Evolutionary conservation across 2,888 invertebrate species (phyloP).

Genomic region (Hypercompe scribonia): DNA sequence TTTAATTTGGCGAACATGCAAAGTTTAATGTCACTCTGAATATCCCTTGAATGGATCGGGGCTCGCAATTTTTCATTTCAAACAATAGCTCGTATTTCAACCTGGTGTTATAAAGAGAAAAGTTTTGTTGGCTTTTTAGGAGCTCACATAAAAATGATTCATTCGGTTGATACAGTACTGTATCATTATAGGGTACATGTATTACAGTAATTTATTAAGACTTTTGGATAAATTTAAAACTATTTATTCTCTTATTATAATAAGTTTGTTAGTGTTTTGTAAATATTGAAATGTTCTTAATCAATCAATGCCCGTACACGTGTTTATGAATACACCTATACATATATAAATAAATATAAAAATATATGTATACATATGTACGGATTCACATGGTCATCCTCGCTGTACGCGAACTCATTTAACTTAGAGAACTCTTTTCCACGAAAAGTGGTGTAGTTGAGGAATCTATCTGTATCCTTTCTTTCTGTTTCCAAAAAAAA

Average conservation of each 20-base stretch:
- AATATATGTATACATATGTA: no score
- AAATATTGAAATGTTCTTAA: background rate
- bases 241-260: background rate
- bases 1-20: constrained; percentile 54
- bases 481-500: no score
- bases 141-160: constrained; percentile 23
- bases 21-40: constrained; percentile 29
- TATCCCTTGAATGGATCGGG: constrained; percentile 9
- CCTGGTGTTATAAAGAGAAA: constrained; percentile 18
- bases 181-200: constrained; percentile 15
- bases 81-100: constrained; percentile 24
- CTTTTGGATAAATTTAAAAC: background rate
- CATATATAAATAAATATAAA: no score
- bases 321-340: no score
- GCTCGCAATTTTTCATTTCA: constrained; percentile 24
- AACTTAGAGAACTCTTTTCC: no score
- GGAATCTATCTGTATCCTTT: no score
- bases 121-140: constrained; percentile 23
- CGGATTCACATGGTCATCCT: no score
- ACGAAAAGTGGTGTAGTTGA: no score
- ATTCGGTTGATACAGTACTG: constrained; percentile 19
- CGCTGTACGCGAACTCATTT: no score
- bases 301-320: no score
- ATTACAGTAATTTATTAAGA: constrained; percentile 12
- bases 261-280: background rate